Evolutionary conservation across 2,888 invertebrate genomes (phyloP).

Genomic region (Ophion ellenae): DNA sequence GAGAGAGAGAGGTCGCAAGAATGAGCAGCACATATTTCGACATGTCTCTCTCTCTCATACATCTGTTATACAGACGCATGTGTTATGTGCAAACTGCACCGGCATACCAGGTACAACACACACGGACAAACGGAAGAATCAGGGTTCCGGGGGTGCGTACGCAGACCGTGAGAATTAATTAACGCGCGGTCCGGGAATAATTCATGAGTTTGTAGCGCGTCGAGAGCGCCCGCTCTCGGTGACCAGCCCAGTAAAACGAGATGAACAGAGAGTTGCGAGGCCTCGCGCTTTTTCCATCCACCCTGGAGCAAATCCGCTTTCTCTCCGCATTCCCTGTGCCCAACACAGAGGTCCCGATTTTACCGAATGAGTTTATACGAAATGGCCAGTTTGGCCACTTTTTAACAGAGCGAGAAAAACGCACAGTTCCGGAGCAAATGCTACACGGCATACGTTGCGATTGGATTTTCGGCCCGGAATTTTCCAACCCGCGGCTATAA

Average conservation of each 20-base stretch:
- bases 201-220: constrained; percentile 63
- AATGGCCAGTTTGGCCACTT: constrained; percentile 49
- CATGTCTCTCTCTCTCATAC: constrained; percentile 19
- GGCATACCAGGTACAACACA: constrained; percentile 3
- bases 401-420: constrained; percentile 11
- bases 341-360: constrained; percentile 33
- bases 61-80: background rate
- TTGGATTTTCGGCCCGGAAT: constrained; percentile 37
- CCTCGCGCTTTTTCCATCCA: constrained; percentile 48
- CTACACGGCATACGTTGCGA: constrained; percentile 36
- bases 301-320: constrained; percentile 33
- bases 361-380: constrained; percentile 46
- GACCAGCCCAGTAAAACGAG: constrained; percentile 1
- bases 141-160: constrained; percentile 52
- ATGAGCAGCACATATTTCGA: constrained; percentile 23
- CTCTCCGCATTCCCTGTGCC: constrained; percentile 3
- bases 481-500: constrained; percentile 42
- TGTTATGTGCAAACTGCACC: constrained; percentile 4
- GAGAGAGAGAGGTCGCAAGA: background rate
- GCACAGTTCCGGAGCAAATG: constrained; percentile 22
- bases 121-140: constrained; percentile 18
- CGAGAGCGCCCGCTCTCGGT: constrained; percentile 18
- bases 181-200: constrained; percentile 66
- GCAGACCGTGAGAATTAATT: constrained; percentile 67
- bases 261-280: constrained; percentile 34